Conservation (phyloP, 2,797 vertebrate genomes). For the Jordanella pulchra region DNA sequence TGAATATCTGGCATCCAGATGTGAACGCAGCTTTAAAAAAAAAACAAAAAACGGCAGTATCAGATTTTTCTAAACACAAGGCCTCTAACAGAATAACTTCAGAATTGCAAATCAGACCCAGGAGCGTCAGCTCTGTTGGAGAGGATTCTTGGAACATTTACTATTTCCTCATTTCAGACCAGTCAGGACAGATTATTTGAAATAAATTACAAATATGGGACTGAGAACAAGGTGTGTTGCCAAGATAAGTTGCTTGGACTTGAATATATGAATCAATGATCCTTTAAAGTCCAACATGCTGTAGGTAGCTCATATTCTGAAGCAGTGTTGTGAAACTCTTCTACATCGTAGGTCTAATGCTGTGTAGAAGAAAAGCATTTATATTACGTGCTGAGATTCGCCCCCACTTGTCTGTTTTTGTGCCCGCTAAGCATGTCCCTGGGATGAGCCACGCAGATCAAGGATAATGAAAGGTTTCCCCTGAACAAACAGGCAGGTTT, state of each 20-base stretch:
- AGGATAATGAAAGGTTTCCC: constrained; percentile 26
- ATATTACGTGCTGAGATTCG: neutral
- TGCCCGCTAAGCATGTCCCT: neutral
- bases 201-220: accelerated
- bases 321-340: neutral
- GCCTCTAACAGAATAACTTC: neutral
- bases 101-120: neutral
- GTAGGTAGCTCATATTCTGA: neutral
- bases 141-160: neutral
- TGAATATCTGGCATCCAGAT: constrained; percentile 13
- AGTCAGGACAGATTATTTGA: constrained; percentile 18
- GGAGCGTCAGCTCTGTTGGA: neutral
- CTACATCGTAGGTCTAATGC: neutral
- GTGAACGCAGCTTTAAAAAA: neutral
- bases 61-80: neutral
- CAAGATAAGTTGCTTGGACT: constrained; percentile 24
- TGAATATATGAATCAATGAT: constrained; percentile 13
- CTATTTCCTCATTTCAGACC: constrained; percentile 9
- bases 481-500: constrained; percentile 12
- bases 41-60: neutral
- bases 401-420: neutral
- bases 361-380: too few relatives aligned
- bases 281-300: neutral
- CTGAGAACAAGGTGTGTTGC: constrained; percentile 4
- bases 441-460: constrained; percentile 30